These are phyloP conservation scores for Anthoscopus minutus DNA, from an alignment of 2,113 vertebrate species.

Conservation along the genomic window DNA sequence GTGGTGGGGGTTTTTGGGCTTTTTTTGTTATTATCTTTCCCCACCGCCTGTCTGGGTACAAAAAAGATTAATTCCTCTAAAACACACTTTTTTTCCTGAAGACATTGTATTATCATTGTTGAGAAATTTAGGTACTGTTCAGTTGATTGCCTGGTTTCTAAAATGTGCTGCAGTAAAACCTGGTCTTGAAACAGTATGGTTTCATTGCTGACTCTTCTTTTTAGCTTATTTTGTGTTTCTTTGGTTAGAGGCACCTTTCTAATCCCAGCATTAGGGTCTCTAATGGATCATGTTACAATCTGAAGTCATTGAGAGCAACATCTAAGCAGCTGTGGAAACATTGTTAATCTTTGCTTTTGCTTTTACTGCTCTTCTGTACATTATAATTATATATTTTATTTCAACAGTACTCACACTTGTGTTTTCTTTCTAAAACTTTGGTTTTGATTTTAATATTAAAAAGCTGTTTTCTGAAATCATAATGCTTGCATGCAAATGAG, in stretches of 20 bases:
- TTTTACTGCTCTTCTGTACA: neutral
- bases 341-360: neutral
- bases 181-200: neutral
- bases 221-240: neutral
- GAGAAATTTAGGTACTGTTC: neutral
- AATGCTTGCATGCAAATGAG: neutral
- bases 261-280: neutral
- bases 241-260: neutral
- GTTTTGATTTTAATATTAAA: neutral
- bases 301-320: neutral
- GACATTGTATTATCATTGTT: neutral
- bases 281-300: neutral
- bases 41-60: fast-evolving
- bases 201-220: neutral
- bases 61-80: neutral
- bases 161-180: neutral
- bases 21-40: neutral
- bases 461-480: neutral
- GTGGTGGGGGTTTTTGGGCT: fast-evolving
- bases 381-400: neutral
- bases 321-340: neutral
- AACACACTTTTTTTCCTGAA: neutral
- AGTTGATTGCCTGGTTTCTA: neutral
- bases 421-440: neutral
- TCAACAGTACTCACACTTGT: neutral